Evolutionary conservation across 2,797 vertebrate species (phyloP).

Genomic region (Emydoidea blandingii): DNA sequence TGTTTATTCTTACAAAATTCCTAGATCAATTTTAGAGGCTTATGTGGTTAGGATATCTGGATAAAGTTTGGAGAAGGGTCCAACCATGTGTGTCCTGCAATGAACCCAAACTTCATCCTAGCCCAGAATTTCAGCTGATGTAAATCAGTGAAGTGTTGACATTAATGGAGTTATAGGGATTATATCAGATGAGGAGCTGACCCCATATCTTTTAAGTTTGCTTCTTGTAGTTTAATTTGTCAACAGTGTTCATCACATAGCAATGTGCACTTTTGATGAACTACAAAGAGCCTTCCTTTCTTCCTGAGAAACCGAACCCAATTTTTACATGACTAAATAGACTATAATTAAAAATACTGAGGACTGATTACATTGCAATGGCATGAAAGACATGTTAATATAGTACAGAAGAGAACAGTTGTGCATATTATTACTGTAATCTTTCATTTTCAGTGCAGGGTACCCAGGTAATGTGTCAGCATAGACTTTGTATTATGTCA

Average conservation of each 20-base stretch:
- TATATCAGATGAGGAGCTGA: neutral
- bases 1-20: neutral
- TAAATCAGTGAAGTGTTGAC: neutral
- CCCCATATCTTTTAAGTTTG: neutral
- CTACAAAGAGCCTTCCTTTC: neutral
- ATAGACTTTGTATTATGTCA: neutral
- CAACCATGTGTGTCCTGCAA: neutral
- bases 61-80: neutral
- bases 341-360: conserved; percentile 19
- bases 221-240: neutral
- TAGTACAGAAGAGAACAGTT: neutral
- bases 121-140: neutral
- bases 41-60: neutral
- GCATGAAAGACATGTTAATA: neutral
- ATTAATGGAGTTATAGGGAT: neutral
- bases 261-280: neutral
- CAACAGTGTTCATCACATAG: neutral
- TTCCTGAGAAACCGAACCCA: neutral
- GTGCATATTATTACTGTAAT: neutral
- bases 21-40: neutral
- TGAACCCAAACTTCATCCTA: accelerated
- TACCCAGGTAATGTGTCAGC: neutral
- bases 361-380: neutral
- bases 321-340: neutral
- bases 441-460: neutral